Conservation (phyloP, 23 tunicate genomes). For the Halocynthia aurantium region DNA sequence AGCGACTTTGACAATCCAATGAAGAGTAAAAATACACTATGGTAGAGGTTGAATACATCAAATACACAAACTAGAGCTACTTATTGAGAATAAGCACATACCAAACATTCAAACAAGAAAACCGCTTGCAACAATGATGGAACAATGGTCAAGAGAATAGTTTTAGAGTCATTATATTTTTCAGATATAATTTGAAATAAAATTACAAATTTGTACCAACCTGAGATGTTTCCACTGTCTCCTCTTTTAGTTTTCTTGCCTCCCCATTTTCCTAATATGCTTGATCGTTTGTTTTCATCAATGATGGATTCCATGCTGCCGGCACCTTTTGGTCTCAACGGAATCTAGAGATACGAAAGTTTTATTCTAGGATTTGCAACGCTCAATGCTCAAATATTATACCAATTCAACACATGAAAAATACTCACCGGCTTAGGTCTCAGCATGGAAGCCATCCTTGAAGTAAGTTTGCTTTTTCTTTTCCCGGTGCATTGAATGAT, state of each 20-base stretch:
- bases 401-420: not conserved
- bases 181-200: too few relatives aligned
- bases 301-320: slow-evolving; percentile 78
- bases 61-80: too few relatives aligned
- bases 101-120: too few relatives aligned
- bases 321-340: slow-evolving; percentile 22
- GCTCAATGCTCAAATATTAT: not conserved
- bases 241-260: not conserved
- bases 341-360: not conserved
- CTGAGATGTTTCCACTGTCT: not conserved
- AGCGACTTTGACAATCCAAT: too few relatives aligned
- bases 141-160: too few relatives aligned
- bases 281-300: slow-evolving; percentile 41
- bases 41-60: too few relatives aligned
- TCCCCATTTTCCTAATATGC: slow-evolving; percentile 6
- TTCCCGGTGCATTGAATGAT: slow-evolving; percentile 44
- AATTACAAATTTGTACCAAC: too few relatives aligned
- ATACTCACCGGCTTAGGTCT: slow-evolving; percentile 10
- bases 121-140: too few relatives aligned
- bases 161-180: too few relatives aligned
- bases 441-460: slow-evolving; percentile 48
- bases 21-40: too few relatives aligned
- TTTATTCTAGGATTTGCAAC: not conserved
- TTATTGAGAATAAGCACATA: too few relatives aligned
- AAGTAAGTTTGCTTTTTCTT: slow-evolving; percentile 40